These are phyloP conservation scores for Ecliptopera silaceata DNA, from an alignment of 2,888 invertebrate genomes.

Conservation along the genomic window DNA sequence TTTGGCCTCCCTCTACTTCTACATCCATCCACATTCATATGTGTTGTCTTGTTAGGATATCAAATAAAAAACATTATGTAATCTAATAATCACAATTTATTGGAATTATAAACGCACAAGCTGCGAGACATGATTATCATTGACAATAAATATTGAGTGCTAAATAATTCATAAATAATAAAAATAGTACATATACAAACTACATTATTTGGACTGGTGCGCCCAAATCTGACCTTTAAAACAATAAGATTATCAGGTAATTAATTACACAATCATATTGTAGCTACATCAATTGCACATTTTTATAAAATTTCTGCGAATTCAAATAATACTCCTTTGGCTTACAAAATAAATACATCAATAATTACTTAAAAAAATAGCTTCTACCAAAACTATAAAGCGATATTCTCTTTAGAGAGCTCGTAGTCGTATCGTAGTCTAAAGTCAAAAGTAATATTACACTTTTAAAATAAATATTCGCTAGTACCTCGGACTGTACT, in stretches of 20 bases:
- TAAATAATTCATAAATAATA: slow-evolving; percentile 67
- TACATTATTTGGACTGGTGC: slow-evolving; percentile 75
- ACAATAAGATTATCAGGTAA: slow-evolving; percentile 49
- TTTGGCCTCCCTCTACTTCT: too few species aligned
- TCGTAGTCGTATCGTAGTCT: slow-evolving; percentile 19
- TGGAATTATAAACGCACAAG: slow-evolving; percentile 80
- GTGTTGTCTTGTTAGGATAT: slow-evolving; percentile 4
- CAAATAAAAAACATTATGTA: slow-evolving; percentile 44
- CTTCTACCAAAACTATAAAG: slow-evolving; percentile 36
- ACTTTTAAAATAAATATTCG: not conserved
- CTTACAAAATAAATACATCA: slow-evolving; percentile 34
- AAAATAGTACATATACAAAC: slow-evolving; percentile 64
- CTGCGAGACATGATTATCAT: slow-evolving; percentile 73
- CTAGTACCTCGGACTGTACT: slow-evolving; percentile 12
- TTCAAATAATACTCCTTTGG: slow-evolving; percentile 44
- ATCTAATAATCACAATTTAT: slow-evolving; percentile 79
- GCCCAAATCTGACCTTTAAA: slow-evolving; percentile 59
- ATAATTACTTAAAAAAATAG: slow-evolving; percentile 15
- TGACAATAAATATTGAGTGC: slow-evolving; percentile 77
- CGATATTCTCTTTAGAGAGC: slow-evolving; percentile 48
- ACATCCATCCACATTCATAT: too few species aligned
- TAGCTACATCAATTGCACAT: slow-evolving; percentile 48
- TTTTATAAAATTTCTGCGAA: slow-evolving; percentile 19
- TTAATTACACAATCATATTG: slow-evolving; percentile 40
- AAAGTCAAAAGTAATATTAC: slow-evolving; percentile 10